phyloP scores from a whole-genome alignment of 92 coral and sea anemone genomes.

The Porites rus region DNA sequence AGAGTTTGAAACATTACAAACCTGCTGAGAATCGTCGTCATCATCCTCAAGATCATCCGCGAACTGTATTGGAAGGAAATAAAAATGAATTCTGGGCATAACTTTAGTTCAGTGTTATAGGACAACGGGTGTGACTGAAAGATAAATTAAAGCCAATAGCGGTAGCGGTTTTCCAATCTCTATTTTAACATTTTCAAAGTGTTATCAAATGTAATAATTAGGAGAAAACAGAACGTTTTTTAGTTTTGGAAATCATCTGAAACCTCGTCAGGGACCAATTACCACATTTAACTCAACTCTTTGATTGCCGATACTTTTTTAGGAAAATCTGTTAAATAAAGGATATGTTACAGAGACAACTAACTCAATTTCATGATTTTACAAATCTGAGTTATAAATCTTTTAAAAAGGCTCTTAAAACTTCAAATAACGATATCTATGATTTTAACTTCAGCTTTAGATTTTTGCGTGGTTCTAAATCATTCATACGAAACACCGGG shows the following conservation, averaged over 20 bases:
- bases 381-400: too few species aligned
- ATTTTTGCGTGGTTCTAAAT: too few species aligned
- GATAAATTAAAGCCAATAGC: not conserved
- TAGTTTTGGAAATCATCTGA: not conserved
- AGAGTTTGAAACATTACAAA: not conserved
- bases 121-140: not conserved
- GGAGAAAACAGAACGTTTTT: too few species aligned
- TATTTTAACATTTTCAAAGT: too few species aligned
- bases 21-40: slow-evolving; percentile 18
- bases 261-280: too few species aligned
- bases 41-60: slow-evolving; percentile 3
- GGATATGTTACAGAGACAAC: too few species aligned
- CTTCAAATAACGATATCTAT: not conserved
- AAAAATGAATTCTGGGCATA: not conserved
- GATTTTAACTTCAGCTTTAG: not conserved
- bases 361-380: too few species aligned
- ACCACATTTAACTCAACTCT: too few species aligned
- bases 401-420: not conserved
- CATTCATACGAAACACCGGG: not conserved
- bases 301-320: too few species aligned
- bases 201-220: too few species aligned
- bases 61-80: not conserved
- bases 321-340: too few species aligned
- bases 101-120: not conserved
- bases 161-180: too few species aligned